These are phyloP conservation scores for Paralichthys olivaceus DNA, from an alignment of 2,113 vertebrate species.

Conservation along the genomic window DNA sequence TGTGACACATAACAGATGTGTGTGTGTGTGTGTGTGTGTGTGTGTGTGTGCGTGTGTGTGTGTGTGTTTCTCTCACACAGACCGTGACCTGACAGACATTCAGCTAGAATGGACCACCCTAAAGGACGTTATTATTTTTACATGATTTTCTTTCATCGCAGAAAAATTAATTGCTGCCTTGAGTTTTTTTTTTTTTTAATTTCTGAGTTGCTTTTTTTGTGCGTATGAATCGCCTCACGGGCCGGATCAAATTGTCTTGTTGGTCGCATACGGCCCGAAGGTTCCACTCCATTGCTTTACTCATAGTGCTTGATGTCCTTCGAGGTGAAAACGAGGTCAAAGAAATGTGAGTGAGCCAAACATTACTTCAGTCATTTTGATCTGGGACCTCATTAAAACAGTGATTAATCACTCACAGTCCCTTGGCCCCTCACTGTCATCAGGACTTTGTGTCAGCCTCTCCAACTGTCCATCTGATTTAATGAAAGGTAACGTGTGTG, in stretches of 20 bases:
- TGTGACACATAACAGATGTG: neutral
- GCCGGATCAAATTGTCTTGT: neutral
- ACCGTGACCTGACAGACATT: neutral
- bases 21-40: neutral
- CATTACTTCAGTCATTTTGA: slow-evolving; percentile 8
- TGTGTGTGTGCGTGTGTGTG: neutral
- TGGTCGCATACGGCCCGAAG: neutral
- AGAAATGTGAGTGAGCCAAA: slow-evolving; percentile 14
- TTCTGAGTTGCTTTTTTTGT: neutral
- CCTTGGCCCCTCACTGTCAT: neutral
- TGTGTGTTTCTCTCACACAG: neutral
- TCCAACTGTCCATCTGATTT: neutral
- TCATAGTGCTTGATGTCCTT: neutral
- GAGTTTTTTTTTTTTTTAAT: too few species aligned
- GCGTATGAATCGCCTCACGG: neutral
- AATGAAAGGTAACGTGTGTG: neutral
- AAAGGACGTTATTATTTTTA: neutral
- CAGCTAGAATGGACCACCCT: neutral
- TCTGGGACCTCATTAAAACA: slow-evolving; percentile 14
- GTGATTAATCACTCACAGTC: slow-evolving; percentile 6
- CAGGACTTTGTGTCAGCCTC: slow-evolving; percentile 6
- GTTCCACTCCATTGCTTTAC: neutral
- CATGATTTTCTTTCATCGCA: neutral
- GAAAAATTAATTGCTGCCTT: too few species aligned
- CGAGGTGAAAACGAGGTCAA: neutral